Evolutionary conservation across 2,888 invertebrate genomes (phyloP), one percentile per base, ranked within the genome.

Genomic region (Microplitis manilae): DNA sequence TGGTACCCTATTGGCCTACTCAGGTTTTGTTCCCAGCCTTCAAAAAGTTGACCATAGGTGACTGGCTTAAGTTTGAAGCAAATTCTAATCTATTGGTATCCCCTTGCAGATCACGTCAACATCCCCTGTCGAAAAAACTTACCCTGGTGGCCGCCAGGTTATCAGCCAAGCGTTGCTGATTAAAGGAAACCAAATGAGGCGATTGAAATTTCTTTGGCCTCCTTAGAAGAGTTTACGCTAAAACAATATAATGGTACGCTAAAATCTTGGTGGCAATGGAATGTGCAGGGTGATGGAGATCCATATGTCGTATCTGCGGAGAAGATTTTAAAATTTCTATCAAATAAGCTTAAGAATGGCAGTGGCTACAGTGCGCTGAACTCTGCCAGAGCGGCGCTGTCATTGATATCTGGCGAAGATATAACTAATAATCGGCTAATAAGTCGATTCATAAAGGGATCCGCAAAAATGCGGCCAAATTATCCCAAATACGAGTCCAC

Each of bases 1-100:
- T 86, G n/a, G 83, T 83, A 13, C 85, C 81, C 30, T 62, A 72
- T 39, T 85, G 81, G 85, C 80, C 81, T 6, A 78, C 77, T 0
- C 83, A 84, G 72, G 79, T 82, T 1, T 86, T 83, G 86, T 85
- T 72, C 61, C 85, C 85, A 9, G 40, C 78, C 41, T 81, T 75
- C 60, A 9, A 50, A 65, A 30, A n/a, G 15, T 9, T 77, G 60
- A 13, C 59, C 1, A 5, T 70, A 9, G 62, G 39, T n/a, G 60
- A 72, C 6, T 62, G 61, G 39, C 15, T 70, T n/a, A 15, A 20
- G 17, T 65, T 84, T 67, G 50, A 75, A 40, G 81, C 82, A 20
- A 38, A 71, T 15, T 61, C 20, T 74, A 73, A 82, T 72, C 77
- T 83, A 59, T 77, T 83, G 17, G 71, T 79, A n/a, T 83, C 79